Percentiles rank a stretch among this genome's conserved stretches.
Conservation (phyloP, 1,140 invertebrate genomes). For the Zaprionus ornatus region DNA sequence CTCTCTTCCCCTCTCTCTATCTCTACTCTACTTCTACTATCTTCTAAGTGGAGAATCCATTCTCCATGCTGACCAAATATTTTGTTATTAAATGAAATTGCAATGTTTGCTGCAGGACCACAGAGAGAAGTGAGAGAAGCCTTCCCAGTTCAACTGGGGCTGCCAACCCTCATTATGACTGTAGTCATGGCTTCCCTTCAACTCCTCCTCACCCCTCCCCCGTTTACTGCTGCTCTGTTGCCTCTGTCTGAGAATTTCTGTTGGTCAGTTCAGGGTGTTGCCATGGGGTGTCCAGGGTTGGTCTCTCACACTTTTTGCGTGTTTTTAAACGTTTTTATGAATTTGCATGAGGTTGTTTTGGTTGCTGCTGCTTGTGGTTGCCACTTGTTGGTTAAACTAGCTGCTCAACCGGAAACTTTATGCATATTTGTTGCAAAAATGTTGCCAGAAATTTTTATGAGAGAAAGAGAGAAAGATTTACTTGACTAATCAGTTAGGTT, state of each 20-base stretch:
- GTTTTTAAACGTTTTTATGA: constrained; percentile 80
- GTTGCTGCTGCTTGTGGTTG: constrained; percentile 38
- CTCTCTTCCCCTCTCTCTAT: background rate
- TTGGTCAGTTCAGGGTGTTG: constrained; percentile 22
- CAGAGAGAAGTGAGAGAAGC: constrained; percentile 28
- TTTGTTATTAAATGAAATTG: constrained; percentile 82
- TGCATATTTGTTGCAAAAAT: constrained; percentile 31
- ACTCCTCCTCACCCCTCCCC: background rate
- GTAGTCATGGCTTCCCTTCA: constrained; percentile 29
- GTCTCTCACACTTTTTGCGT: constrained; percentile 67
- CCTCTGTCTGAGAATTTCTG: constrained; percentile 73
- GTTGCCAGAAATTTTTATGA: background rate
- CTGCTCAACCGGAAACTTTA: constrained; percentile 21
- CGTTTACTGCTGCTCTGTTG: constrained; percentile 17
- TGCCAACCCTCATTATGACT: constrained; percentile 65
- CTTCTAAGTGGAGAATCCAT: constrained; percentile 25
- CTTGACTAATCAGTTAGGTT: background rate
- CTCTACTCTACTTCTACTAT: constrained; percentile 7
- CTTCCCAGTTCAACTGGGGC: constrained; percentile 28
- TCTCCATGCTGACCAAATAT: constrained; percentile 62
- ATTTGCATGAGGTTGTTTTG: constrained; percentile 53
- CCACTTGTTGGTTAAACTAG: constrained; percentile 53
- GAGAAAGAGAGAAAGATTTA: background rate
- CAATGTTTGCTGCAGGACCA: constrained; percentile 61
- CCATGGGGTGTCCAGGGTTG: background rate